Evolutionary conservation across 2,113 vertebrate genomes (phyloP), one percentile per base, ranked within the genome.

Genomic region (Microcebus jonahi): DNA sequence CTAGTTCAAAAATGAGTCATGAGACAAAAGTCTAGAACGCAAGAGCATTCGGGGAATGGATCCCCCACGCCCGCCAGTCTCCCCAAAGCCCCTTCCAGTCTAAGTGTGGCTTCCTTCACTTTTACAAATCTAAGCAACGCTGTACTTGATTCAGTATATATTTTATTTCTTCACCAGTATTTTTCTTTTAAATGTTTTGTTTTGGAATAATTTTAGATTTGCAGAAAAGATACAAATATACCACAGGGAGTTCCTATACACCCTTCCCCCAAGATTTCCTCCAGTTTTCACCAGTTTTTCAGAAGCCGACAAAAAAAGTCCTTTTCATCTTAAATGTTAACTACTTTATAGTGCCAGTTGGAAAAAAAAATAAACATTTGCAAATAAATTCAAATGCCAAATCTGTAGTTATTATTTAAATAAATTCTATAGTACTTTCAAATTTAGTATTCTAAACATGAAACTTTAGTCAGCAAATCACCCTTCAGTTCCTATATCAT

Each of bases 341-440:
- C 53, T 65, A 71, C 13, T 81, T n/a, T 45, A 59, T 27, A 83
- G 61, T 90, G 31, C 18, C 57, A 90, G 18, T 0, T 68, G 8
- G 42, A 81, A 67, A 91, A 48, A 55, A 70, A 71, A 45, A 45
- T 34, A 91, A 11, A 65, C 20, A 91, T 76, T 70, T 94, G 76
- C 39, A 94, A 95, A 84, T 81, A 88, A 95, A 87, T 42, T 70
- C 88, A 76, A 95, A 88, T n/a, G 57, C 17, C 71, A 76, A 94
- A 80, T 73, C 29, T 81, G 8, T 63, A 92, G 57, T 39, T 90
- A 90, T 8, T 94, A 12, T 80, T 75, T 75, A 71, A 95, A 50
- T 63, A 84, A 96, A 88, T 21, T 71, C 27, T 14, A 45, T 4
- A 45, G 53, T 34, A 59, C 31, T 83, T 81, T 65, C 80, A 57